These are phyloP conservation scores for Lethrus apterus DNA, from an alignment of 1,140 invertebrate species.

Conservation along the genomic window DNA sequence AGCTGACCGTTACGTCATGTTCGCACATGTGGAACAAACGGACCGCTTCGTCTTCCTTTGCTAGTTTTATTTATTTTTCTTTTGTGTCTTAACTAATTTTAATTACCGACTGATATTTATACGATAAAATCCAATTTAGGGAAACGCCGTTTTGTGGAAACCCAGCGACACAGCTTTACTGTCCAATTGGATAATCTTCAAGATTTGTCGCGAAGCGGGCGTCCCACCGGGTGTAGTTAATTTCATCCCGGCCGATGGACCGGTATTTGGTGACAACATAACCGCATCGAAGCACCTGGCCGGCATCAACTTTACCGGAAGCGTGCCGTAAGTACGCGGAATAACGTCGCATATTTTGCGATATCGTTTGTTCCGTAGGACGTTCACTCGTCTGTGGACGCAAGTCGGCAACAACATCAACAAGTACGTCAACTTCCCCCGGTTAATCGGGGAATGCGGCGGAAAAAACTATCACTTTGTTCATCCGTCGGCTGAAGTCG, in stretches of 20 bases:
- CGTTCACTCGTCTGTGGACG: conserved; percentile 89
- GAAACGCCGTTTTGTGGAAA: conserved; percentile 95
- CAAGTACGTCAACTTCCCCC: conserved; percentile 84
- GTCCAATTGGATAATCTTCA: conserved; percentile 92
- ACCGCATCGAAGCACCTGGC: conserved; percentile 78
- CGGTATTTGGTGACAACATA: conserved; percentile 89
- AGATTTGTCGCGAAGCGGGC: conserved; percentile 88
- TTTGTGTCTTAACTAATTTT: too few species aligned
- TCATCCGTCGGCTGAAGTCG: conserved; percentile 82
- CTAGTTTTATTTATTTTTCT: too few species aligned
- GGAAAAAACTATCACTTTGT: conserved; percentile 99
- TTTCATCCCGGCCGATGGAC: conserved; percentile 92
- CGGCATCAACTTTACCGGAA: conserved; percentile 96
- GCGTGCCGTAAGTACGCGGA: conserved; percentile 65
- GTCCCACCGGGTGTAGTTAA: conserved; percentile 95
- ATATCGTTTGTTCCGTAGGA: conserved; percentile 50
- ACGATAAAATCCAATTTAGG: conserved; percentile 49
- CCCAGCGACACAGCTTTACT: conserved; percentile 96
- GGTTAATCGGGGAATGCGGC: conserved; percentile 93
- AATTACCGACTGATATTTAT: too few species aligned
- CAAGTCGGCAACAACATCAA: conserved; percentile 86
- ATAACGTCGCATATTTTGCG: background rate
- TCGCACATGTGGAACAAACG: too few species aligned
- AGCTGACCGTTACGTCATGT: too few species aligned
- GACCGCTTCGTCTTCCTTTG: too few species aligned